Evolutionary conservation across 2,113 vertebrate genomes (phyloP).

Genomic region (Percopsis transmontana): DNA sequence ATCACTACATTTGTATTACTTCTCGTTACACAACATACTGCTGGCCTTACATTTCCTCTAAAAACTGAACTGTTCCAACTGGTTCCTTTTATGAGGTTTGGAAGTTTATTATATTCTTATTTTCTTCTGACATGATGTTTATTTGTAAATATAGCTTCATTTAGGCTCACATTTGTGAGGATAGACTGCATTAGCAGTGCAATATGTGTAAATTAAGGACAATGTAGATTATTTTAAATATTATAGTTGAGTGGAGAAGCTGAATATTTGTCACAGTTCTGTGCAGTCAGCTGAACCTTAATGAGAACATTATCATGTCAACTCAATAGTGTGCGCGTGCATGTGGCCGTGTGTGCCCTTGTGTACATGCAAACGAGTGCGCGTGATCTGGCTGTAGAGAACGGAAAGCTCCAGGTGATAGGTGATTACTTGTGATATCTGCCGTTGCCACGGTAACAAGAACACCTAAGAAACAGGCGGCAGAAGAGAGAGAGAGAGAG

Average conservation of each 20-base stretch:
- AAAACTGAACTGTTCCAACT: too few species aligned
- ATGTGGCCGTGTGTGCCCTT: not conserved
- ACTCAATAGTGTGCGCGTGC: not conserved
- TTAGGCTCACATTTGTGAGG: too few species aligned
- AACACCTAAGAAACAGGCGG: constrained; percentile 34
- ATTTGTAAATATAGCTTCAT: too few species aligned
- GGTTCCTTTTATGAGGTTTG: too few species aligned
- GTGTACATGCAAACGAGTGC: not conserved
- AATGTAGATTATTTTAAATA: too few species aligned
- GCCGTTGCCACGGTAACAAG: constrained; percentile 63
- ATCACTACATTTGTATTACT: not conserved
- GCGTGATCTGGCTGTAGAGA: not conserved
- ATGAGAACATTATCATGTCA: constrained; percentile 21
- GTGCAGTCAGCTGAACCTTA: not conserved
- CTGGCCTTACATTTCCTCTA: too few species aligned
- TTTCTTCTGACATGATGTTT: too few species aligned
- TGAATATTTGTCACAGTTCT: constrained; percentile 6
- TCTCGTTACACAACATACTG: too few species aligned
- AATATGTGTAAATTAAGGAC: too few species aligned
- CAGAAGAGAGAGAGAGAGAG: not conserved
- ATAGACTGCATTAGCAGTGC: too few species aligned
- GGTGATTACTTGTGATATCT: constrained; percentile 46
- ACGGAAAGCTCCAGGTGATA: constrained; percentile 4
- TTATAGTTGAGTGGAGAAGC: not conserved
- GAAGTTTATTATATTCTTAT: too few species aligned